A percentile compares a stretch with the other conserved stretches of the same genome.
These are phyloP conservation scores for Heloderma charlesbogerti DNA, from an alignment of 2,113 vertebrate species.

Conservation along the genomic window DNA sequence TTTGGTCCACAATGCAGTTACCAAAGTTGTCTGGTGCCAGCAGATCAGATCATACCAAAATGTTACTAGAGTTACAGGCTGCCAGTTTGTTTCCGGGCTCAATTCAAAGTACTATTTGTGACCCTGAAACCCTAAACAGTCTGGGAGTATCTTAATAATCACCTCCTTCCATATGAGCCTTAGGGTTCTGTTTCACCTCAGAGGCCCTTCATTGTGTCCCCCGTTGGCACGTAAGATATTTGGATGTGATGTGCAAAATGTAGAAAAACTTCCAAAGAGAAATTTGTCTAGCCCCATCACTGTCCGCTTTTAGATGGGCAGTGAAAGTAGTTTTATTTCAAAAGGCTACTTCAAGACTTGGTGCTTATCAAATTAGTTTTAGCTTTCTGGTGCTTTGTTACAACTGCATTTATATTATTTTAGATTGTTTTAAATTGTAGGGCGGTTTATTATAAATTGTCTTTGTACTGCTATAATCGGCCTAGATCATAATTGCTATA, in stretches of 20 bases:
- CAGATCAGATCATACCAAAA: no score
- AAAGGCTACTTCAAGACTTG: neutral
- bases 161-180: neutral
- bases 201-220: neutral
- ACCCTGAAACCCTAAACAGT: no score
- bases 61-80: no score
- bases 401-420: no score
- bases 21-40: no score
- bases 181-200: neutral
- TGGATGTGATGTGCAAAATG: neutral
- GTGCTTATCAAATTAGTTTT: neutral
- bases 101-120: no score
- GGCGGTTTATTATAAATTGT: no score
- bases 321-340: neutral
- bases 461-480: no score
- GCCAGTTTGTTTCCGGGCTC: no score
- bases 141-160: neutral
- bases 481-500: no score
- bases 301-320: neutral
- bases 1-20: no score
- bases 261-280: neutral
- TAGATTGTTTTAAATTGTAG: no score
- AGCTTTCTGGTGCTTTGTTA: neutral
- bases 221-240: neutral
- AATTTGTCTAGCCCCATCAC: neutral